phyloP scores from a whole-genome alignment of 2,888 invertebrate genomes.

The Eledone cirrhosa region DNA sequence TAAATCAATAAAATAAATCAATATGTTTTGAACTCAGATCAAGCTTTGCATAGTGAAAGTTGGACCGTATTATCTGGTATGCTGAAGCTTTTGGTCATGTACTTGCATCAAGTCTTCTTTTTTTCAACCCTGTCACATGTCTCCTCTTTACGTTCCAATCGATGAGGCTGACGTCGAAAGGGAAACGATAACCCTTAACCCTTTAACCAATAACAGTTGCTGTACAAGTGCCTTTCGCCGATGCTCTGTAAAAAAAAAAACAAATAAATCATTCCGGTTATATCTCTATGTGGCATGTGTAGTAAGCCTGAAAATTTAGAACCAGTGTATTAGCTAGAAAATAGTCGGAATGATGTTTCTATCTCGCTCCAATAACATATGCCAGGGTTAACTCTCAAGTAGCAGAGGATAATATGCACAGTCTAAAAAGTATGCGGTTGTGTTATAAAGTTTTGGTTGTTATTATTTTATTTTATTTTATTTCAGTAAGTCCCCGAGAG shows the following conservation, averaged over 20 bases:
- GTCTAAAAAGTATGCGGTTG: constrained; percentile 15
- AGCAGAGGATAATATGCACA: constrained; percentile 10
- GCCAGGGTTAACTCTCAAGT: constrained; percentile 9
- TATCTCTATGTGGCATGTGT: constrained; percentile 9
- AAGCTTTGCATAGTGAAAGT: constrained; percentile 19
- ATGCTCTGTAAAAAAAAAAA: constrained; percentile 27
- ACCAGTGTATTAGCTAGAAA: not conserved
- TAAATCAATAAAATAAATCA: not conserved
- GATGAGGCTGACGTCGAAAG: constrained; percentile 8
- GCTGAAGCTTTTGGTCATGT: constrained; percentile 17
- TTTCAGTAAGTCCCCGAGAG: not conserved
- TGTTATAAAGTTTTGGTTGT: not conserved
- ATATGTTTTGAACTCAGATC: not conserved
- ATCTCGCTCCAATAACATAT: not conserved
- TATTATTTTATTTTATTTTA: not conserved
- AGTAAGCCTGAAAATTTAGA: constrained; percentile 20
- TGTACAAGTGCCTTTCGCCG: constrained; percentile 25
- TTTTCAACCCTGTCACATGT: not conserved
- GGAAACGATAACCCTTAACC: not conserved
- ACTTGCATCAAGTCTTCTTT: not conserved
- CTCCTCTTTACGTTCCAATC: not conserved
- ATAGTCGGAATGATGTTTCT: not conserved
- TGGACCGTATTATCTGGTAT: not conserved
- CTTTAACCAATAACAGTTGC: constrained; percentile 24
- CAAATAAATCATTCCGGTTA: not conserved